Base-by-base conservation (phyloP, 2,113 vertebrate species). In the Brachyistius frenatus region DNA sequence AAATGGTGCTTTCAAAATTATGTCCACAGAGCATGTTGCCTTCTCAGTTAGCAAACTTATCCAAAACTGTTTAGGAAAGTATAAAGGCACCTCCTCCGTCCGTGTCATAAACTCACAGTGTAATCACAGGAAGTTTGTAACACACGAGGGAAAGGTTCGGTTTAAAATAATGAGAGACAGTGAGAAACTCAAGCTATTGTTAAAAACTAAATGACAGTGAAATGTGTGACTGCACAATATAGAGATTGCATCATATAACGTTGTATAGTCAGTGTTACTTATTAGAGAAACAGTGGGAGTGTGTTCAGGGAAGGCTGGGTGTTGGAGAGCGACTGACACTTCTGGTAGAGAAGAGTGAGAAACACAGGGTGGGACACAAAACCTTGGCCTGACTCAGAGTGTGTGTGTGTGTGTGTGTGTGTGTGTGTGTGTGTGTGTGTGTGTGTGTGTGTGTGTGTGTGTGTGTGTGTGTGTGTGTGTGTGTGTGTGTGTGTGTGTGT, bases 241-340 rank as follows among this genome's bases (percentile, higher is more conserved):
- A 31, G 36, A 0, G 50, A 75, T 87, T 6, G 65, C 53, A 33
- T 90, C 81, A 88, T 41, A 30, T 16, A 13, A 31, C 79, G 85
- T 76, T 76, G 54, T 39, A 58, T 80, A 83, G 52, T 52, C 11
- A 54, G 41, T 44, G 62, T 77, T 74, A 56, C 80, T 67, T 79
- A 68, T 86, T 73, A 74, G 66, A 84, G 68, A 68, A 88, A 69
- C 0, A 46, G 33, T 65, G 78, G 88, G 91, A 76, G 90, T 78
- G 69, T 65, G 66, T 76, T 80, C 62, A 72, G 69, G 66, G 70
- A 76, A 63, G 71, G 57, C 10, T 69, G 73, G 74, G 77, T 52
- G 90, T 67, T 61, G 67, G 50, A 80, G 62, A 83, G 64, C 0
- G 9, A 73, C 60, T 78, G 64, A 88, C 80, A 76, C 55, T 66